phyloP scores from a whole-genome alignment of 2,888 invertebrate species.

The Catocala fraxini region DNA sequence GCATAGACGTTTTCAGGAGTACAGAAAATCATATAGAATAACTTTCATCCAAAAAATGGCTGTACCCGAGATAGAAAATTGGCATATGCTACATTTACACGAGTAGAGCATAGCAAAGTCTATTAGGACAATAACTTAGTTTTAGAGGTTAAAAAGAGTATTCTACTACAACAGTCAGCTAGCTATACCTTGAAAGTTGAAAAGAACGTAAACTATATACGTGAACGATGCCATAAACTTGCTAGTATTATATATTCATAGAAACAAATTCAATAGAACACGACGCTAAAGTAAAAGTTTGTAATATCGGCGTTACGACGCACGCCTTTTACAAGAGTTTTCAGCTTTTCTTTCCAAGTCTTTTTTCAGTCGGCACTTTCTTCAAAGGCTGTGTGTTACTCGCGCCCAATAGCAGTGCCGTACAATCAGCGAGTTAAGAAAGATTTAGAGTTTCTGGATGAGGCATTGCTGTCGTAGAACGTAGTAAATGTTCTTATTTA shows the following conservation, averaged over 20 bases:
- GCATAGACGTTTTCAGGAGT: too few relatives aligned
- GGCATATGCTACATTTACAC: too few relatives aligned
- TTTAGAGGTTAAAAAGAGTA: too few relatives aligned
- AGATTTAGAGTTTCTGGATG: constrained; percentile 18
- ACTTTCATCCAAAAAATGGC: too few relatives aligned
- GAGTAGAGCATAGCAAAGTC: too few relatives aligned
- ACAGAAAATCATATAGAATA: too few relatives aligned
- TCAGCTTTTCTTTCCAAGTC: constrained; percentile 51
- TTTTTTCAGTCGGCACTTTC: constrained; percentile 61
- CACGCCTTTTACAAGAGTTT: constrained; percentile 55
- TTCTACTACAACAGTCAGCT: too few relatives aligned
- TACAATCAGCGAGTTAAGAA: constrained; percentile 28
- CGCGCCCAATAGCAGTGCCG: constrained; percentile 53
- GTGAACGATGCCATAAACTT: neutral
- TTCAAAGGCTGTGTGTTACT: constrained; percentile 58
- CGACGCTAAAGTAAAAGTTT: constrained; percentile 32
- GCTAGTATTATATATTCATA: neutral
- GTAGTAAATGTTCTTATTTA: too few relatives aligned
- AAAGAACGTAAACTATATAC: neutral
- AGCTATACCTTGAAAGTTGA: neutral
- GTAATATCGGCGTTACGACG: constrained; percentile 45
- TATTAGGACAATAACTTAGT: too few relatives aligned
- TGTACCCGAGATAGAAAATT: too few relatives aligned
- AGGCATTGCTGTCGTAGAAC: constrained; percentile 11
- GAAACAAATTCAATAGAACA: neutral